These are phyloP conservation scores for Tinamus guttatus DNA, from an alignment of 2,113 vertebrate species.

Conservation along the genomic window DNA sequence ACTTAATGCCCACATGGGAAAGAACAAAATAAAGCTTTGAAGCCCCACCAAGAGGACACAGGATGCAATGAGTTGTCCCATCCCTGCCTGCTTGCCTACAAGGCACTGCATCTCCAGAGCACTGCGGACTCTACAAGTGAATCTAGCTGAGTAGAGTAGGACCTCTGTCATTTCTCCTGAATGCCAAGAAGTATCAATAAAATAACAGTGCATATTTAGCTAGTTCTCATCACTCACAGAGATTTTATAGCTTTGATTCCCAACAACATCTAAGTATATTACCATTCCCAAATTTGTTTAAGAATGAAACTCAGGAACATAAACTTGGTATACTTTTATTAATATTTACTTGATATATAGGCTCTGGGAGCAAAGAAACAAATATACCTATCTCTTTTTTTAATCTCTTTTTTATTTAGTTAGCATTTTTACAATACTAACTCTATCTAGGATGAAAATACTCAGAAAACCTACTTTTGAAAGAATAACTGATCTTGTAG, in stretches of 20 bases:
- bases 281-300: background rate
- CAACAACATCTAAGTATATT: background rate
- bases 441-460: background rate
- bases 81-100: background rate
- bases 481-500: background rate
- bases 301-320: background rate
- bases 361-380: background rate
- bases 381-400: background rate
- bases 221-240: background rate
- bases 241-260: background rate
- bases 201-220: background rate
- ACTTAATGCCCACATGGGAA: background rate
- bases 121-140: background rate
- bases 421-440: background rate
- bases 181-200: background rate
- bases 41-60: background rate
- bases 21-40: background rate
- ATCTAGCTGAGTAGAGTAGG: background rate
- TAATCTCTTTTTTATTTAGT: background rate
- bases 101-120: background rate
- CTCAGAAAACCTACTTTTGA: background rate
- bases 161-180: background rate
- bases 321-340: background rate
- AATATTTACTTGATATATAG: background rate
- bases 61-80: background rate